phyloP scores from a whole-genome alignment of 53 echinoderm and acorn worm genomes.

The Apostichopus leukothele region DNA sequence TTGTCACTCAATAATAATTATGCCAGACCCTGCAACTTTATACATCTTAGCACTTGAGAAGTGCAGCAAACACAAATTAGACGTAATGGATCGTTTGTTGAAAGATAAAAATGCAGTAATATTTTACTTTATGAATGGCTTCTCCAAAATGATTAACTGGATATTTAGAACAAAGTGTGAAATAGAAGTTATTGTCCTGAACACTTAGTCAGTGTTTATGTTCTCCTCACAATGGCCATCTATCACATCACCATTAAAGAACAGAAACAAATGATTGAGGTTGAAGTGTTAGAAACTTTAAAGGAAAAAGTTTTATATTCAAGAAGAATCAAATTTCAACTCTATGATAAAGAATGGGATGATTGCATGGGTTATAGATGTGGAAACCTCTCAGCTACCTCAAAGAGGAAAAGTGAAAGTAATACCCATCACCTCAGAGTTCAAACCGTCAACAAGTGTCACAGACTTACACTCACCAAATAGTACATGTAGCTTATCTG shows the following conservation, averaged over 20 bases:
- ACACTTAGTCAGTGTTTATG: not conserved
- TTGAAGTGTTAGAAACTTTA: not conserved
- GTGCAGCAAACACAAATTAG: no score
- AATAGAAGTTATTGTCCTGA: not conserved
- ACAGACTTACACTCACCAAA: slow-evolving; percentile 12
- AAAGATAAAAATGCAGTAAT: not conserved
- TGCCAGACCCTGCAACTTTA: no score
- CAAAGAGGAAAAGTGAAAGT: slow-evolving; percentile 25
- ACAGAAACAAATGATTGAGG: slow-evolving; percentile 2
- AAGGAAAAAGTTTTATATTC: not conserved
- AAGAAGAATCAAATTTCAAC: slow-evolving; percentile 20
- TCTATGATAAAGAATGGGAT: slow-evolving; percentile 19
- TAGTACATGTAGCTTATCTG: slow-evolving; percentile 2
- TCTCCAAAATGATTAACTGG: not conserved
- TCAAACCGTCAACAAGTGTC: not conserved
- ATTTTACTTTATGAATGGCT: not conserved
- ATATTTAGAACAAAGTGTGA: not conserved
- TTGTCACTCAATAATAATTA: no score
- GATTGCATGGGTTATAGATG: not conserved
- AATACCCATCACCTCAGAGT: not conserved
- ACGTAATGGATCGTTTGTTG: not conserved
- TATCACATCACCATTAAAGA: slow-evolving; percentile 7
- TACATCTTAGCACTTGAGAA: no score
- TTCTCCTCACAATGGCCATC: not conserved
- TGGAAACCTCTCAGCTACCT: slow-evolving; percentile 4